Evolutionary conservation across 37 sponge, comb jelly and placozoan genomes (phyloP).

Genomic region (Agelas oroides): DNA sequence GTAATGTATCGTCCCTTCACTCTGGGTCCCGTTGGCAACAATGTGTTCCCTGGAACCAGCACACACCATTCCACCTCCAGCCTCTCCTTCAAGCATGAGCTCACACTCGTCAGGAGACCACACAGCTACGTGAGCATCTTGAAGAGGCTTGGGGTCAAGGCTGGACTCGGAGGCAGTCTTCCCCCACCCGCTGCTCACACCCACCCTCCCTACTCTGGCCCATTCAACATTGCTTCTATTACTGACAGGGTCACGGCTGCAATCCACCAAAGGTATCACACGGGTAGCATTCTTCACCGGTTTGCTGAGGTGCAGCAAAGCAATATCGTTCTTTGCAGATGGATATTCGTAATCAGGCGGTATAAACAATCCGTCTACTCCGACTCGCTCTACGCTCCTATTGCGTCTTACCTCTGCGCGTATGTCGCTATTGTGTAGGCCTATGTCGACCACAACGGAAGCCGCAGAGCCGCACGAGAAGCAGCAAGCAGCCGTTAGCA

Average conservation of each 20-base stretch:
- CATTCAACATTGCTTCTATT: not conserved
- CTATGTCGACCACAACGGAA: not conserved
- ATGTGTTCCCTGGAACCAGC: not conserved
- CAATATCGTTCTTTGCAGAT: not conserved
- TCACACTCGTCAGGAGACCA: not conserved
- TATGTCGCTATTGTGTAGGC: constrained; percentile 14
- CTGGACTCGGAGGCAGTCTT: not conserved
- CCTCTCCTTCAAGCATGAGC: not conserved
- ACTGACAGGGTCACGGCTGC: not conserved
- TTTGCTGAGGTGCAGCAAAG: constrained; percentile 1
- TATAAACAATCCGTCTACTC: not conserved
- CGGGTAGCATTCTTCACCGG: not conserved
- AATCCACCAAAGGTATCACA: constrained; percentile 1
- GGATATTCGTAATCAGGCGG: not conserved
- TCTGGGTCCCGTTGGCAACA: not conserved
- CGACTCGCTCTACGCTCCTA: not conserved
- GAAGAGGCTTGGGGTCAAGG: constrained; percentile 1
- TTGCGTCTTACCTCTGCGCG: not conserved
- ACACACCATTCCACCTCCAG: not conserved
- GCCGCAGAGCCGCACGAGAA: not conserved
- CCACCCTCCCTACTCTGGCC: not conserved
- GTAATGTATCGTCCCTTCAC: not conserved
- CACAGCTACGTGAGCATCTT: not conserved
- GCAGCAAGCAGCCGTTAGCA: constrained; percentile 7
- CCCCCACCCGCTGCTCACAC: constrained; percentile 15